Percentiles rank a stretch among this genome's conserved stretches.
Conservation (phyloP, 2,797 vertebrate genomes). For the Mallotus villosus region DNA sequence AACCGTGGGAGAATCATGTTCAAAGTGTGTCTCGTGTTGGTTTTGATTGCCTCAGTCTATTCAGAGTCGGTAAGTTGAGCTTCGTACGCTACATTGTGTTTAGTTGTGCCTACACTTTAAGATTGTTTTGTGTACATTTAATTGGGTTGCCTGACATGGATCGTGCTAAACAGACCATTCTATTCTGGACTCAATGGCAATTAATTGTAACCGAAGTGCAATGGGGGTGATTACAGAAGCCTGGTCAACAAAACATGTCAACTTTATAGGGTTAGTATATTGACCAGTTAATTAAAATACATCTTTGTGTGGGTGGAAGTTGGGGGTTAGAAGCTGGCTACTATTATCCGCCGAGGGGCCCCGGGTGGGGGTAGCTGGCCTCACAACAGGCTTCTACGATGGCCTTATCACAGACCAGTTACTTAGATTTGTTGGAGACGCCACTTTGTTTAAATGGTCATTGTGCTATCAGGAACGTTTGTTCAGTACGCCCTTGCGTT, state of each 20-base stretch:
- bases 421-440: too few species aligned
- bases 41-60: constrained; percentile 64
- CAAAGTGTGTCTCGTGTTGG: constrained; percentile 62
- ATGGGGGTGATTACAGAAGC: too few species aligned
- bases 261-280: too few species aligned
- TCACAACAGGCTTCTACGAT: constrained; percentile 14
- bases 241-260: too few species aligned
- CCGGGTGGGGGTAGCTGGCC: constrained; percentile 24
- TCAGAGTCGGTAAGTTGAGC: constrained; percentile 77
- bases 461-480: too few species aligned
- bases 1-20: constrained; percentile 57
- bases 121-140: background rate
- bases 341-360: constrained; percentile 42
- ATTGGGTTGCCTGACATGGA: background rate
- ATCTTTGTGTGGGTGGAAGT: background rate
- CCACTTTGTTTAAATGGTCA: too few species aligned
- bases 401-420: constrained; percentile 4
- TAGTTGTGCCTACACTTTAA: background rate
- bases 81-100: background rate
- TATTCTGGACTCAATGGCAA: too few species aligned
- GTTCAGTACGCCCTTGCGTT: too few species aligned
- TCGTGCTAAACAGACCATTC: too few species aligned
- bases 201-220: too few species aligned
- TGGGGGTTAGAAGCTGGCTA: constrained; percentile 23
- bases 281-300: background rate